Evolutionary conservation across 2,888 invertebrate genomes (phyloP), one percentile per base, ranked within the genome.

Genomic region (Abscondita cerata): DNA sequence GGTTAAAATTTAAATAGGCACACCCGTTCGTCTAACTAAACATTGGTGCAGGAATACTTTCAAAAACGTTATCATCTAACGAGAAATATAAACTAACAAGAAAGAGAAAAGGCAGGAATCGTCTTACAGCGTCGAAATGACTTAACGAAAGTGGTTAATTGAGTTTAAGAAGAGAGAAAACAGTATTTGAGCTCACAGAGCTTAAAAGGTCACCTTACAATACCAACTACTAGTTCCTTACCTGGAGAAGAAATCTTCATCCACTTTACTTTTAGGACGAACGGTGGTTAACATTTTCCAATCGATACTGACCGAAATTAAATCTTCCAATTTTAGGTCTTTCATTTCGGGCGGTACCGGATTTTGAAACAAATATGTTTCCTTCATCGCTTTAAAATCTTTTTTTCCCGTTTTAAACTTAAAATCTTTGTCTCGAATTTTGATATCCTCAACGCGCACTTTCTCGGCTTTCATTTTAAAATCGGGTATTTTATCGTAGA

Each of bases 271-370:
- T 78, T 93, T 93, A 0, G 95, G 95, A 70, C 95, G 83, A 20
- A 92, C 79, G n/a, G 92, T 89, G 11, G 95, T 95, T 58, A 96
- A 83, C 95, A 96, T 95, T 78, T 91, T 88, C 95, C 95, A 96
- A 76, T 94, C 93, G 64, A 96, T 96, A 34, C 92, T 89, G 13
- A 95, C 93, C 8, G 89, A 85, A 72, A 92, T 92, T 50, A 95
- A 81, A 72, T 95, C 95, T 48, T 87, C 86, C 70, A 93, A 84
- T 73, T 89, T 87, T 40, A 92, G 82, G 8, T 84, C 83, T 70
- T 84, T 85, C 95, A 95, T 94, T 78, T 94, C 93, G 0, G 84
- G 82, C 1, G 95, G 95, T 66, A 93, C 83, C 0, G 95, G 95
- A 80, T 95, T 90, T 71, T 88, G 87, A 71, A 88, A 88, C 1